Evolutionary conservation across 2,888 invertebrate species (phyloP), one percentile per base, ranked within the genome.

Genomic region (Pristionchus arcanus): DNA sequence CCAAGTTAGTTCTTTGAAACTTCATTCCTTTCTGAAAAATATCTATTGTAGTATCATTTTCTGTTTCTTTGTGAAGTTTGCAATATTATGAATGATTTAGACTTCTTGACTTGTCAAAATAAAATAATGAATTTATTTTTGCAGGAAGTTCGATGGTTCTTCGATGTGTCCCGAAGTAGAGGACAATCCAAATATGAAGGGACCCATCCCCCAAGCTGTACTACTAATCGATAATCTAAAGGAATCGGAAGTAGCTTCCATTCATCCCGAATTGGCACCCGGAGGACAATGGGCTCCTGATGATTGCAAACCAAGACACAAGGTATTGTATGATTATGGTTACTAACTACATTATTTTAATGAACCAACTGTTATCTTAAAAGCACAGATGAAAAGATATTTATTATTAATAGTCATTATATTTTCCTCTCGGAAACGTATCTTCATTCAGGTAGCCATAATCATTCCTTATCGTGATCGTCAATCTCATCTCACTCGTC

Each of bases 401-500:
- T 31, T 77, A 42, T 77, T 15, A 37, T 37, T 5, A 21, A 55
- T 55, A 9, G 19, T 74, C 19, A 19, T 21, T 3, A 3, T 34
- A 74, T 31, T 34, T 74, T 28, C 59, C 55, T 21, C 5, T 19
- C 55, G 25, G 7, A 81, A 7, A 49, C 37, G 2, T 34, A 34
- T 31, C 91, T 92, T 91, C 2, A 91, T 92, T 84, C 91, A 92
- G 84, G 94, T 95, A 11, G 95, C 95, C 19, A 92, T 95, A 9
- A 94, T 95, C 71, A 95, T 95, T 86, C 95, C 95, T 13, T 95
- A 94, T 91, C 93, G 95, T n/a, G 95, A 95, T 90, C 92, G 95
- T 11, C 94, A 94, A 86, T 92, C 93, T 88, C 95, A 95, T 91
- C 91, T 95, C 86, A 93, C 93, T 42, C 91, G 94, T n/a, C 91